phyloP scores from a whole-genome alignment of 2,113 vertebrate genomes.

The Centropus bengalensis region DNA sequence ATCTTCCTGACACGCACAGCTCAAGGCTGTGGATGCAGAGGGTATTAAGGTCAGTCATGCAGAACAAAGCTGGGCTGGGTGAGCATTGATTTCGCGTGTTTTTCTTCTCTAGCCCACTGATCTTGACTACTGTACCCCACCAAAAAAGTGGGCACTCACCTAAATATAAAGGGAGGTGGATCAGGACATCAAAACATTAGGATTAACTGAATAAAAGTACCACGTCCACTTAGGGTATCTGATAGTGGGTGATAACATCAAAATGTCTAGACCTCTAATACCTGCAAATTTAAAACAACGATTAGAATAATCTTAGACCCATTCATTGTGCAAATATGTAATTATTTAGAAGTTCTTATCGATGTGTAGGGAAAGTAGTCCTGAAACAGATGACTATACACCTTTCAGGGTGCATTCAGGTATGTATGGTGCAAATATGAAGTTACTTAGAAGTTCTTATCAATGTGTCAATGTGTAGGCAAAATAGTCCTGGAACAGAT shows the following conservation, averaged over 20 bases:
- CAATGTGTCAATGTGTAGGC: background rate
- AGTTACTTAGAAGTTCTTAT: background rate
- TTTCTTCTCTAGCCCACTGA: background rate
- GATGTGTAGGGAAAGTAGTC: background rate
- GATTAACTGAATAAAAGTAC: background rate
- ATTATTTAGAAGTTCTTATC: background rate
- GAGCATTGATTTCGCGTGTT: background rate
- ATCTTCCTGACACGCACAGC: background rate
- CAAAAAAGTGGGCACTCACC: background rate
- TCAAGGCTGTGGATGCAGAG: background rate
- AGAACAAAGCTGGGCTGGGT: background rate
- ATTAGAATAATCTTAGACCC: background rate
- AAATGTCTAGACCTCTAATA: background rate
- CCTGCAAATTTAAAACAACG: background rate
- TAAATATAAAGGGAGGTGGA: background rate
- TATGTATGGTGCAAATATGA: background rate
- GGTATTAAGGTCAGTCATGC: constrained; percentile 48
- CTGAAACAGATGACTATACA: background rate
- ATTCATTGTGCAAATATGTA: background rate
- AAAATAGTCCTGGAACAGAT: background rate
- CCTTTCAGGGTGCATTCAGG: background rate
- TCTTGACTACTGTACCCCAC: background rate
- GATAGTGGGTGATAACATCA: background rate
- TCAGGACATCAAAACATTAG: background rate
- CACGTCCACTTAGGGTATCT: accelerated